A percentile compares a stretch with the other conserved stretches of the same genome.
These are phyloP conservation scores for Polymixis lichenea DNA, from an alignment of 2,888 invertebrate genomes.

Conservation along the genomic window DNA sequence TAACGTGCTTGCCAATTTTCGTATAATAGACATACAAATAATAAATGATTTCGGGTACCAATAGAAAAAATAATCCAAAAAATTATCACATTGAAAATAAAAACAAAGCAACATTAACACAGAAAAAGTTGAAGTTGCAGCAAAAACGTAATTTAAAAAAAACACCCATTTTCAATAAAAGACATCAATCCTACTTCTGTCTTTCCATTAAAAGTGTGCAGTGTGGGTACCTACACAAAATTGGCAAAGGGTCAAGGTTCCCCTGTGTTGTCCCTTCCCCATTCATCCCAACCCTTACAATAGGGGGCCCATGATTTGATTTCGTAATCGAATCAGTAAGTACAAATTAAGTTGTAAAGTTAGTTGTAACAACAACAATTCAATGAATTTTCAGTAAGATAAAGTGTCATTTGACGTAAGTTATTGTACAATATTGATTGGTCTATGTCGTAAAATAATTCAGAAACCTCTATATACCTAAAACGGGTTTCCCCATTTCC, in stretches of 20 bases:
- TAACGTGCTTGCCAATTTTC: too few relatives aligned
- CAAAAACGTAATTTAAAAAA: neutral
- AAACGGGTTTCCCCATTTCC: neutral
- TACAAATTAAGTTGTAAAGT: neutral
- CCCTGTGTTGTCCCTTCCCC: slow-evolving; percentile 27
- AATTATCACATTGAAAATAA: neutral
- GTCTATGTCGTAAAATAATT: neutral
- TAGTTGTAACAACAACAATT: neutral
- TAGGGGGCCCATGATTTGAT: slow-evolving; percentile 25
- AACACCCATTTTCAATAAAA: neutral
- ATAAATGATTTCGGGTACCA: neutral
- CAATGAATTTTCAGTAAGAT: neutral
- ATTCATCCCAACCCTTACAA: slow-evolving; percentile 47
- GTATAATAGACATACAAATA: neutral
- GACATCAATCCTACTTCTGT: too few relatives aligned
- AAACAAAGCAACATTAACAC: neutral
- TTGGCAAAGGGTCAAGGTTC: slow-evolving; percentile 50
- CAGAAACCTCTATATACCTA: neutral
- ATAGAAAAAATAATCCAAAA: neutral
- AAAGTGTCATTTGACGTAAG: neutral
- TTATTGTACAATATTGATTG: neutral
- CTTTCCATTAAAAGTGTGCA: neutral
- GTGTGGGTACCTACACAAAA: neutral
- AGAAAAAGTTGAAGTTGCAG: neutral
- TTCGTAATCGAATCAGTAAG: neutral